These are phyloP conservation scores for Chaenocephalus aceratus DNA, from an alignment of 2,113 vertebrate genomes.

Conservation along the genomic window DNA sequence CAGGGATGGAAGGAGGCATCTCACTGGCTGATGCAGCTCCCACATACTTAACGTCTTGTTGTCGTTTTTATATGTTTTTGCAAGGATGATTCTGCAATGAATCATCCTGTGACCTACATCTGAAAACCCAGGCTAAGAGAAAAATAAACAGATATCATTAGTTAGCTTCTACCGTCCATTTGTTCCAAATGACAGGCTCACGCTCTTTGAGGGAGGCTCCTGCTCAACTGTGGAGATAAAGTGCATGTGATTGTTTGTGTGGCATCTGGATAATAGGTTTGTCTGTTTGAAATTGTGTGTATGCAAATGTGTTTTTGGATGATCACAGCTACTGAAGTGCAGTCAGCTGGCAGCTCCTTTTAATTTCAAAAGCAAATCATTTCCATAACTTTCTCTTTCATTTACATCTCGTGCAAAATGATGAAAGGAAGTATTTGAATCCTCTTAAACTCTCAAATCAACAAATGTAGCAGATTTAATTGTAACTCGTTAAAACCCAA, in stretches of 20 bases:
- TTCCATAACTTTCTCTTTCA: neutral
- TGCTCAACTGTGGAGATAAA: neutral
- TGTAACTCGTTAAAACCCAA: neutral
- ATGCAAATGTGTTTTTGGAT: neutral
- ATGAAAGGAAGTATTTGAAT: neutral
- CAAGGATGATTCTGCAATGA: slow-evolving; percentile 60
- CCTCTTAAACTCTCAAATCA: neutral
- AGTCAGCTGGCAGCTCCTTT: slow-evolving; percentile 1
- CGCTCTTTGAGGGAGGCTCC: slow-evolving; percentile 23
- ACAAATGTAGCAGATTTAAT: neutral
- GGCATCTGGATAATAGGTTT: neutral
- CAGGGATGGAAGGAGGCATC: slow-evolving; percentile 47
- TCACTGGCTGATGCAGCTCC: slow-evolving; percentile 39
- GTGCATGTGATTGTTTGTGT: neutral
- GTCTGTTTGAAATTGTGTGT: neutral
- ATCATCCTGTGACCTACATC: slow-evolving; percentile 73
- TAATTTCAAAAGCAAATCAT: slow-evolving; percentile 12
- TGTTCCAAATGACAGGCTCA: slow-evolving; percentile 43
- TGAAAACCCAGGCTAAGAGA: slow-evolving; percentile 42
- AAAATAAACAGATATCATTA: slow-evolving; percentile 67
- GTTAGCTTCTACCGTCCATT: slow-evolving; percentile 43
- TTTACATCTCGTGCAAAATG: neutral
- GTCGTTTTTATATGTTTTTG: slow-evolving; percentile 39
- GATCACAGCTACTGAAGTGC: slow-evolving; percentile 2
- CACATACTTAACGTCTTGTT: slow-evolving; percentile 52